phyloP scores from a whole-genome alignment of 2,888 invertebrate genomes.

The Lepidonotus clava region DNA sequence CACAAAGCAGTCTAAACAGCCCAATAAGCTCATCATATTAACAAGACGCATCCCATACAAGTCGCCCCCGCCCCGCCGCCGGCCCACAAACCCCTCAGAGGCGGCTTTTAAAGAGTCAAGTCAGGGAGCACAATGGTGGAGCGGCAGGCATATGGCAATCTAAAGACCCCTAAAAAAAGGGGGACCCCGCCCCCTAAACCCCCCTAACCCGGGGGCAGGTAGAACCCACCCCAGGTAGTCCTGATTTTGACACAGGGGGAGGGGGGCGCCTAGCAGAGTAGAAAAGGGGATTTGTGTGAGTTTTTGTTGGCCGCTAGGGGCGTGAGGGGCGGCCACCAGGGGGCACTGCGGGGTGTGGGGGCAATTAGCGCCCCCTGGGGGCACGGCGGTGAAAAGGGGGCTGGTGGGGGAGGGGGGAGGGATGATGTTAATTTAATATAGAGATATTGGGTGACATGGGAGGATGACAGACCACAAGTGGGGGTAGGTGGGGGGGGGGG shows the following conservation, averaged over 20 bases:
- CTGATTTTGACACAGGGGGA: not conserved
- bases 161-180: not conserved
- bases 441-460: constrained; percentile 36
- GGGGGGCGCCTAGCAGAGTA: constrained; percentile 14
- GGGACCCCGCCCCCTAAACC: not conserved
- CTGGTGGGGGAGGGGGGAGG: not conserved
- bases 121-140: not conserved
- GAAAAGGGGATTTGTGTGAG: constrained; percentile 15
- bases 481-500: not conserved
- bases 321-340: not conserved
- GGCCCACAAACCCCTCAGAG: too few relatives aligned
- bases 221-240: not conserved
- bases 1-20: too few relatives aligned
- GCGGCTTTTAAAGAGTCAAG: not conserved
- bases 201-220: not conserved
- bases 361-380: constrained; percentile 13
- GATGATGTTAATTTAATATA: constrained; percentile 40
- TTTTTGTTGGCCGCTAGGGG: constrained; percentile 24
- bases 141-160: constrained; percentile 44
- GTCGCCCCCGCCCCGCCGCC: too few relatives aligned
- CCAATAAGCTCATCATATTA: too few relatives aligned
- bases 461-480: not conserved
- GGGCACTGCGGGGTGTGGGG: constrained; percentile 13
- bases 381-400: not conserved
- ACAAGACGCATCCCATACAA: too few relatives aligned